Base-by-base conservation (phyloP, 2,797 vertebrate genomes). In the Notolepis coatsorum region DNA sequence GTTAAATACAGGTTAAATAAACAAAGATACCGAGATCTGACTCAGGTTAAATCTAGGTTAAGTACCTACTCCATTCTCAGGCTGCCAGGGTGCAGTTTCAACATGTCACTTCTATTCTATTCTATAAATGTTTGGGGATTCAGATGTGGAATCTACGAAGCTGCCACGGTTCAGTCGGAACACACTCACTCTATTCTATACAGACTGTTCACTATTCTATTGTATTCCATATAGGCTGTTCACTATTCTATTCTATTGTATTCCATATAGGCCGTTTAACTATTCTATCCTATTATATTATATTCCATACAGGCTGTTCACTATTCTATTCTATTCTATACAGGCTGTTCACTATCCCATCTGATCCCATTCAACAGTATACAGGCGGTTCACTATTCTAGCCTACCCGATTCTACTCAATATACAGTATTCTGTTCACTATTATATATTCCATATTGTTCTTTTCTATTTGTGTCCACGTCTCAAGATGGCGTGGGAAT, bases 401-500 rank as follows among this genome's bases (percentile, higher is more conserved):
- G n/a, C n/a, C n/a, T n/a, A n/a, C n/a, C n/a, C n/a, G n/a, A n/a
- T n/a, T n/a, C n/a, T n/a, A n/a, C n/a, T n/a, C n/a, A n/a, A n/a
- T n/a, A n/a, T n/a, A n/a, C n/a, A n/a, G n/a, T n/a, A n/a, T n/a
- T n/a, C n/a, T n/a, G n/a, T n/a, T n/a, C n/a, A n/a, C n/a, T n/a
- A n/a, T n/a, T n/a, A n/a, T n/a, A 35, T 2, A 35, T 35, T 35
- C 31, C 7, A 35, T 8, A 35, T 6, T 1, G 13, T 35, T 35
- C 31, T 6, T 2, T 35, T 35, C 5, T 35, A 35, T 35, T 35
- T 8, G 20, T 20, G 39, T 7, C 15, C 7, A 4, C 15, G 9
- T 56, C 30, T 51, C 15, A 41, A 58, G 15, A 33, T 62, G 39
- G 27, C 59, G 49, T 62, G 24, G 17, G 33, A 49, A 49, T 33